Evolutionary conservation across 37 sponge, comb jelly and placozoan species (phyloP).

Genomic region (Cliona cf. orientalis): DNA sequence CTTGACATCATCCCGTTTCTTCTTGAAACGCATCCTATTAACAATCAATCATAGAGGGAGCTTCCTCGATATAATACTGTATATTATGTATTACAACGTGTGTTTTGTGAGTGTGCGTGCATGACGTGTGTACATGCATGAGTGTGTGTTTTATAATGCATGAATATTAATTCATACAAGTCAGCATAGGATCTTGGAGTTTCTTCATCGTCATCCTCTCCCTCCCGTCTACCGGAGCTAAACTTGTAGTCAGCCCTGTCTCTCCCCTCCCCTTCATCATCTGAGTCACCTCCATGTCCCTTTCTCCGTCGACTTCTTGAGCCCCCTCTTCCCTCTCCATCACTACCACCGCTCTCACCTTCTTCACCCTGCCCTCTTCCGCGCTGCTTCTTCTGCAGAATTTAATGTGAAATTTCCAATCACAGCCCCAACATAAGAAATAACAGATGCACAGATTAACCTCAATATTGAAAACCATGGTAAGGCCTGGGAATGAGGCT

Average conservation of each 20-base stretch:
- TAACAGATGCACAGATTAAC: too few relatives aligned
- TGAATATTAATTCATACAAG: constrained; percentile 20
- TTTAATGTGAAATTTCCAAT: too few relatives aligned
- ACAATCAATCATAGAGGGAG: not conserved
- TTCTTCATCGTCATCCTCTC: constrained; percentile 31
- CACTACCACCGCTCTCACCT: constrained; percentile 1
- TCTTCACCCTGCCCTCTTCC: constrained; percentile 29
- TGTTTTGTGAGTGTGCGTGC: too few relatives aligned
- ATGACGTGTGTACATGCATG: too few relatives aligned
- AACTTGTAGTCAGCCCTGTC: not conserved
- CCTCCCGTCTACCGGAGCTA: not conserved
- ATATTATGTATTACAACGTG: too few relatives aligned
- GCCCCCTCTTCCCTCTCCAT: constrained; percentile 2
- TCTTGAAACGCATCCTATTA: constrained; percentile 26
- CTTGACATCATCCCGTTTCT: constrained; percentile 55
- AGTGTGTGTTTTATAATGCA: not conserved
- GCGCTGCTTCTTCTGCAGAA: too few relatives aligned
- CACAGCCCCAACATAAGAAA: not conserved
- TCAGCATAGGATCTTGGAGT: constrained; percentile 14
- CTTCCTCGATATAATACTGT: not conserved
- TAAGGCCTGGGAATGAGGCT: not conserved
- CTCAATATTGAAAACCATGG: too few relatives aligned
- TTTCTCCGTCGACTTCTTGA: not conserved
- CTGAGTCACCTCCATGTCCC: constrained; percentile 9
- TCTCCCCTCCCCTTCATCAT: not conserved